Evolutionary conservation across 2,113 vertebrate genomes (phyloP), one percentile per base, ranked within the genome.

Genomic region (Rhombomys opimus): DNA sequence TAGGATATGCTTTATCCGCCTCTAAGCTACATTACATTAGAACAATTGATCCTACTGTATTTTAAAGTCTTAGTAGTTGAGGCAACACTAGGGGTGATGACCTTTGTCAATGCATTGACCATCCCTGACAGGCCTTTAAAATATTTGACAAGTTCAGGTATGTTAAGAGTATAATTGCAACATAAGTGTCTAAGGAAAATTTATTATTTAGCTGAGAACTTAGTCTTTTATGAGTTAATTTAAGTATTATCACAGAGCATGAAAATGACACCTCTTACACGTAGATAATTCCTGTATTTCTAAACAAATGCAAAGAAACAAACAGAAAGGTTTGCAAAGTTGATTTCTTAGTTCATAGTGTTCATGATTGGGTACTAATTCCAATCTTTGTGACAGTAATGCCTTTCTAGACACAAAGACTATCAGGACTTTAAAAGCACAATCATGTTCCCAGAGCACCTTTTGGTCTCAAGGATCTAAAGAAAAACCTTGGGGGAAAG

Each of bases 211-310:
- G 82, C 57, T 84, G 12, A 93, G 5, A 92, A 63, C 68, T 84
- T 87, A 73, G 22, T 67, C 14, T 54, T 82, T 87, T 95, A 70
- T 23, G 38, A 91, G 12, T 87, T 93, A 92, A 95, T 75, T 92
- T 95, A 94, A 90, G 92, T 41, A 82, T 57, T 87, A 92, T 87
- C 38, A 87, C 46, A 15, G 59, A 87, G 67, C 4, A 10, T 46
- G 61, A 97, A 95, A 92, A 93, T 78, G 80, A 25, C 59, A 25
- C 22, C 7, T 90, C 61, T 80, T 96, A 67, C 82, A 81, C 50
- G 88, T 87, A 23, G 52, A 52, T 46, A 75, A 75, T 73, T 67
- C 35, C 7, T 94, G 1, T 76, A 86, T 90, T 87, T 87, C 78
- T 90, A 92, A 95, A 46, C 54, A 50, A 68, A 84, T 25, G 35